Base-by-base conservation (phyloP, 2,797 vertebrate genomes). In the Aeoliscus strigatus region DNA sequence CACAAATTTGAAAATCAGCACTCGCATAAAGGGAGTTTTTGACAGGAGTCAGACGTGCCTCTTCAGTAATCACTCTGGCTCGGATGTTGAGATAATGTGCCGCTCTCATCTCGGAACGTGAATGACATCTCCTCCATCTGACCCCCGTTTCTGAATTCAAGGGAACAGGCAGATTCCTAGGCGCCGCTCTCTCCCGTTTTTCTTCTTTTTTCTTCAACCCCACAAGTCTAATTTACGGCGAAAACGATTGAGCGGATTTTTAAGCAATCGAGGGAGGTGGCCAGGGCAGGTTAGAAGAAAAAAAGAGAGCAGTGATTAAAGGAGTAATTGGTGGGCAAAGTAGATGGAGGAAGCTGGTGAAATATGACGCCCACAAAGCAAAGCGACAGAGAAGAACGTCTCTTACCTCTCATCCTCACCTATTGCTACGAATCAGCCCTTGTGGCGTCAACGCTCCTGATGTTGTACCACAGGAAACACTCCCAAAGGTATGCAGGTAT, bases 381-480 rank as follows among this genome's bases (percentile, higher is more conserved):
- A 60, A 64, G 52, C 65, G 75, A 80, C 70, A 76, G 52, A 67
- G 69, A 81, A 73, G 74, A 73, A 80, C 68, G 53, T 43, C 54
- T 33, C 17, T 11, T 16, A 27, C 40, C 23, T 2, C 9, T 37
- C 70, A 26, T 29, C 53, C 35, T 39, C 6, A 3, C 51, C 71
- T 65, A 66, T 81, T 68, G 42, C 42, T n/a, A 37, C 18, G 39
- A 69, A 73, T 81, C 76, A 56, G 60, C n/a, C 36, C 29, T 17
- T 0, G 15, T 25, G 49, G 38, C 42, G 2, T 63, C 48, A 51
- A n/a, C 45, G 45, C n/a, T n/a, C n/a, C n/a, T n/a, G n/a, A n/a
- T n/a, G n/a, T n/a, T n/a, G n/a, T n/a, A n/a, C n/a, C n/a, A n/a
- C n/a, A n/a, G n/a, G n/a, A n/a, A n/a, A n/a, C n/a, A n/a, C n/a